Conservation (phyloP, 2,888 invertebrate species). For the Dioctria rufipes region DNA sequence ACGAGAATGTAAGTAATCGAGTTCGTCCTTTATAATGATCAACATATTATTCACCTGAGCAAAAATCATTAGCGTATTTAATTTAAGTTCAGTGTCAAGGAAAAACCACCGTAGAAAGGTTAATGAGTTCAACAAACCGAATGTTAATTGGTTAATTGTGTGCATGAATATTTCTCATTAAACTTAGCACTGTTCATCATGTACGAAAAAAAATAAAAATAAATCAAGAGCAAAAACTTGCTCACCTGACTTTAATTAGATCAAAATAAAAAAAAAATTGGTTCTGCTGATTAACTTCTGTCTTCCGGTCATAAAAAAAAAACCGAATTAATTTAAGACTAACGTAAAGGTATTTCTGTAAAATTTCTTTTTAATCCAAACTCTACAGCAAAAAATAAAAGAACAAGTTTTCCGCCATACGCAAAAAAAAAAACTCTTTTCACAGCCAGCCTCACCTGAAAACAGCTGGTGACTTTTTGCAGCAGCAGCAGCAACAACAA, state of each 20-base stretch:
- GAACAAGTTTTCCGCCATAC: conserved; percentile 25
- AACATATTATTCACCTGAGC: not conserved
- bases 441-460: not conserved
- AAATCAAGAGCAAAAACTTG: not conserved
- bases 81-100: conserved; percentile 19
- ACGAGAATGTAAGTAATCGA: not conserved
- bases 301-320: conserved; percentile 10
- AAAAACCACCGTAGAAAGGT: conserved; percentile 7
- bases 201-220: not conserved
- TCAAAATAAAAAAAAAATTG: not conserved
- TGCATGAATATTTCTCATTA: conserved; percentile 22
- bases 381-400: not conserved
- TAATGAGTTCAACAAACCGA: conserved; percentile 17
- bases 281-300: conserved; percentile 9
- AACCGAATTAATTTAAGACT: conserved; percentile 23
- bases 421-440: not conserved
- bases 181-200: not conserved
- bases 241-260: conserved; percentile 11
- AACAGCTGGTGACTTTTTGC: not conserved
- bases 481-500: not conserved
- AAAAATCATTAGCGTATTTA: not conserved
- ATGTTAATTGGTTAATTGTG: conserved; percentile 43
- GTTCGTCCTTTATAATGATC: not conserved
- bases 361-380: conserved; percentile 14
- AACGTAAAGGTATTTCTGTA: not conserved